Percentiles rank a stretch among this genome's conserved stretches.
These are phyloP conservation scores for Taurulus bubalis DNA, from an alignment of 2,113 vertebrate genomes.

Conservation along the genomic window DNA sequence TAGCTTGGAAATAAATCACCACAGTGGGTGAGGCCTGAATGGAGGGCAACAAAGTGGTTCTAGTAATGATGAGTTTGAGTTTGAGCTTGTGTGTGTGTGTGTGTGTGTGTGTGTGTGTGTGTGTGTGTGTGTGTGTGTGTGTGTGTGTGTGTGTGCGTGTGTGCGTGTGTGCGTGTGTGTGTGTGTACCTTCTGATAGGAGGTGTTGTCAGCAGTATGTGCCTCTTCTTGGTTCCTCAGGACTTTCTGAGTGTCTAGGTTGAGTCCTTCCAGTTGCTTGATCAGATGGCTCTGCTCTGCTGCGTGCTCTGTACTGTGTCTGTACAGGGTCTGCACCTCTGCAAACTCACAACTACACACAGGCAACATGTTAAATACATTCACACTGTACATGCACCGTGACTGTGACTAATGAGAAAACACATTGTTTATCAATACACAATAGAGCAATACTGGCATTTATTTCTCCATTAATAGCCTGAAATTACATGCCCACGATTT, in stretches of 20 bases:
- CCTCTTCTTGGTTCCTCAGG: conserved; percentile 90
- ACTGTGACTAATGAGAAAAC: not conserved
- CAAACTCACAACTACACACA: conserved; percentile 84
- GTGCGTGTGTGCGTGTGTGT: not conserved
- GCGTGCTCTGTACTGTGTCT: conserved; percentile 86
- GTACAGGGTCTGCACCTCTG: conserved; percentile 88
- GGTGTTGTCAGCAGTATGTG: conserved; percentile 86
- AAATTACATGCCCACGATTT: not conserved
- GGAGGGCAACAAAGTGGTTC: conserved; percentile 25
- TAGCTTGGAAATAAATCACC: conserved; percentile 50
- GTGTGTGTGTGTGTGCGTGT: conserved; percentile 10
- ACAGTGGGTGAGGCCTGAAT: conserved; percentile 23
- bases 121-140: conserved; percentile 37
- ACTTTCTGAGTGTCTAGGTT: conserved; percentile 89
- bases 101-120: conserved; percentile 2
- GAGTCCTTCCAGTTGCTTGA: conserved; percentile 91
- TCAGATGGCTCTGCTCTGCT: conserved; percentile 89
- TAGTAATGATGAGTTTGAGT: conserved; percentile 52
- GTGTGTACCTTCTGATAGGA: conserved; percentile 89
- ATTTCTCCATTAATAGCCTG: not conserved
- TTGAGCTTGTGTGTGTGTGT: conserved; percentile 17
- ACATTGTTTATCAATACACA: not conserved
- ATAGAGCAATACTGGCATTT: not conserved
- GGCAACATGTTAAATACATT: not conserved
- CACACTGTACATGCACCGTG: not conserved